Percentiles rank a stretch among this genome's conserved stretches.
phyloP scores from a whole-genome alignment of 2,888 invertebrate species.

The Hirtodrosophila trivittata region DNA sequence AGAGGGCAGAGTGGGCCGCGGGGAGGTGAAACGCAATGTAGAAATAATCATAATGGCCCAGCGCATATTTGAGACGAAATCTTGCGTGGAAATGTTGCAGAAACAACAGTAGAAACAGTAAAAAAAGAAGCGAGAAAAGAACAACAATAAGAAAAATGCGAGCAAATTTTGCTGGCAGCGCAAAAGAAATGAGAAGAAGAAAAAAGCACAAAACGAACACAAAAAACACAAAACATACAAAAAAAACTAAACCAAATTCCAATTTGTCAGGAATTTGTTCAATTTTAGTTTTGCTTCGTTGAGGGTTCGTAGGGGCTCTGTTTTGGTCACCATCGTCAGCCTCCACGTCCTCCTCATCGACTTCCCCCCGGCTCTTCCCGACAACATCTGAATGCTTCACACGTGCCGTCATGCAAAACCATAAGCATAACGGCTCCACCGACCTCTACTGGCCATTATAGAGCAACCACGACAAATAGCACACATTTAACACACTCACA shows the following conservation, averaged over 20 bases:
- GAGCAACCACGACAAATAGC: conserved; percentile 76
- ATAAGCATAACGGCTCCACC: conserved; percentile 69
- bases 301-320: conserved; percentile 38
- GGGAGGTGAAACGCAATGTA: conserved; percentile 56
- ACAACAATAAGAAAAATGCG: conserved; percentile 70
- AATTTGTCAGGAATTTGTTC: conserved; percentile 83
- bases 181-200: conserved; percentile 65
- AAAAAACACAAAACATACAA: conserved; percentile 30
- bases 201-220: conserved; percentile 14
- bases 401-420: conserved; percentile 77
- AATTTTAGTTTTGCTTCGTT: conserved; percentile 80
- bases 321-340: conserved; percentile 5
- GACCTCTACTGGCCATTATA: conserved; percentile 70
- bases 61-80: conserved; percentile 75
- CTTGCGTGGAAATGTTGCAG: conserved; percentile 73
- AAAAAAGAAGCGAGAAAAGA: conserved; percentile 37
- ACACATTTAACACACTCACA: conserved; percentile 70
- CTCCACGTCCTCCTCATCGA: neutral
- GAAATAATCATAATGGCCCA: conserved; percentile 75
- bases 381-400: conserved; percentile 66
- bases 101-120: conserved; percentile 52
- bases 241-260: conserved; percentile 81
- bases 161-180: conserved; percentile 66
- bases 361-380: neutral
- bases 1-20: neutral